These are phyloP conservation scores for Rapana venosa DNA, from an alignment of 2,888 invertebrate genomes.

Conservation along the genomic window DNA sequence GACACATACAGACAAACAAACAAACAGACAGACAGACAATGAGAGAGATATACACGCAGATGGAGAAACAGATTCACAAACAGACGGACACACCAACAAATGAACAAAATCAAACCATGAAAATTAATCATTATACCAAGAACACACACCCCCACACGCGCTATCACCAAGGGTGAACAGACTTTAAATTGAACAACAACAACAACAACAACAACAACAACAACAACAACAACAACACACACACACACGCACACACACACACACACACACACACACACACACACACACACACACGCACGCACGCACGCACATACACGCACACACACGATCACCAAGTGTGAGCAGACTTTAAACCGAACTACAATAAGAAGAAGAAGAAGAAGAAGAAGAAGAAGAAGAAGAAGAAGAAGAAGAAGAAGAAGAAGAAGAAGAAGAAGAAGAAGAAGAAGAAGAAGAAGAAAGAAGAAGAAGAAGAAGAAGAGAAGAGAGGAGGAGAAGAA, in stretches of 20 bases:
- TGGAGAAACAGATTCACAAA: not conserved
- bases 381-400: not conserved
- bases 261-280: not conserved
- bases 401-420: not conserved
- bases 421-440: not conserved
- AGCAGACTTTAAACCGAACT: not conserved
- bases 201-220: too few species aligned
- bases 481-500: not conserved
- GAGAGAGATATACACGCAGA: not conserved
- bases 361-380: not conserved
- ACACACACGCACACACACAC: too few species aligned
- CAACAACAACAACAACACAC: too few species aligned
- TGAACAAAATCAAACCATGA: too few species aligned
- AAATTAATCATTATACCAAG: too few species aligned
- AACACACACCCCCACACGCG: too few species aligned
- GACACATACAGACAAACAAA: too few species aligned
- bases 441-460: not conserved
- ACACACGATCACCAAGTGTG: not conserved
- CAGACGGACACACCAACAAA: not conserved
- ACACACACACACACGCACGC: not conserved
- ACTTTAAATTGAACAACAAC: too few species aligned
- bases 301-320: constrained; percentile 12
- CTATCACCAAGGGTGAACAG: too few species aligned
- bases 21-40: too few species aligned
- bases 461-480: not conserved